phyloP scores from a whole-genome alignment of 2,797 vertebrate species.

The Enteromius paludinosus region DNA sequence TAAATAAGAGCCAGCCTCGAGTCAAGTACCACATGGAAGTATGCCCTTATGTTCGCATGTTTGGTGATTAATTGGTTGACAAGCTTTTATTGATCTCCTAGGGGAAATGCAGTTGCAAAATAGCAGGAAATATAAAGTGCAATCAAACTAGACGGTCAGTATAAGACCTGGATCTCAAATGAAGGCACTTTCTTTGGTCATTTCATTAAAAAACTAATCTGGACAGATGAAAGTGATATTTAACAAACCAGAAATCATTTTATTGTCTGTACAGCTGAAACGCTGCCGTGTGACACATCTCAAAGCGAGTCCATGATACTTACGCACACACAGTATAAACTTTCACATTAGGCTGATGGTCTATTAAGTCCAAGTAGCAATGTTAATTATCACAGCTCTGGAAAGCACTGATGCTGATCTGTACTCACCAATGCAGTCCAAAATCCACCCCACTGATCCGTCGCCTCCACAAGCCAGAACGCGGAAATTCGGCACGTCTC shows the following conservation, averaged over 20 bases:
- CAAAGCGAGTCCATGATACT: not conserved
- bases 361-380: slow-evolving; percentile 7
- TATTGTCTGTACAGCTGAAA: not conserved
- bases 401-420: not conserved
- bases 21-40: not conserved
- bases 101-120: not conserved
- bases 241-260: not conserved
- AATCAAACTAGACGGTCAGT: not conserved
- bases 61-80: slow-evolving; percentile 3
- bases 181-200: not conserved
- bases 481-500: slow-evolving; percentile 89
- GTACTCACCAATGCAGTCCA: slow-evolving; percentile 91
- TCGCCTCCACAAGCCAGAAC: slow-evolving; percentile 94
- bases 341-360: not conserved
- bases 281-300: not conserved
- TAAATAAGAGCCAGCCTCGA: slow-evolving; percentile 31
- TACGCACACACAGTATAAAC: not conserved
- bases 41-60: not conserved
- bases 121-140: not conserved
- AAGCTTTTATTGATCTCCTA: not conserved
- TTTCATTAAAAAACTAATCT: not conserved
- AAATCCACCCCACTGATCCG: slow-evolving; percentile 94
- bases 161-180: slow-evolving; percentile 2
- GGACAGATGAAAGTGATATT: slow-evolving; percentile 11
- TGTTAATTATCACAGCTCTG: slow-evolving; percentile 14